phyloP scores from a whole-genome alignment of 2,888 invertebrate species.

The Andrena chrysosceles region DNA sequence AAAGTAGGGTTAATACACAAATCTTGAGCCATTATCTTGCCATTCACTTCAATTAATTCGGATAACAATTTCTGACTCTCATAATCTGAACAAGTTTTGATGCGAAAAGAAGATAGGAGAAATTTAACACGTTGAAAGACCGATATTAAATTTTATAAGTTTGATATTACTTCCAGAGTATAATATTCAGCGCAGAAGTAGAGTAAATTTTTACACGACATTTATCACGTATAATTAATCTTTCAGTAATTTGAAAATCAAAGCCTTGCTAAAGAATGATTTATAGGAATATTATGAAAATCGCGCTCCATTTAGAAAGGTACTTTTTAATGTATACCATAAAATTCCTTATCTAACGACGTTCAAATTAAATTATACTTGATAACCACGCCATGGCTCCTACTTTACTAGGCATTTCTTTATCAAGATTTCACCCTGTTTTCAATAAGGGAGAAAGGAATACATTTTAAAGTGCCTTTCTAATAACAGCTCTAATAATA shows the following conservation, averaged over 20 bases:
- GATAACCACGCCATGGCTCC: neutral
- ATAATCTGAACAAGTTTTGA: neutral
- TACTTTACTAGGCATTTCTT: neutral
- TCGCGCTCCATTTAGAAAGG: neutral
- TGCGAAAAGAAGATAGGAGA: neutral
- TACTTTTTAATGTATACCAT: neutral
- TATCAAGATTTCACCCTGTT: neutral
- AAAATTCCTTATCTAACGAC: neutral
- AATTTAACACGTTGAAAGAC: neutral
- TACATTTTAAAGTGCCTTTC: neutral
- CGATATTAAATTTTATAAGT: neutral
- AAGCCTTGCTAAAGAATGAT: neutral
- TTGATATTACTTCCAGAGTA: neutral
- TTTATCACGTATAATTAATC: neutral
- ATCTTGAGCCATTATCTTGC: neutral
- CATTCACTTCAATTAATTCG: no score
- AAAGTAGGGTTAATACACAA: neutral
- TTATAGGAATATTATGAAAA: slow-evolving; percentile 15
- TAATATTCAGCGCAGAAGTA: neutral
- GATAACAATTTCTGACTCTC: no score
- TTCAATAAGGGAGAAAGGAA: neutral
- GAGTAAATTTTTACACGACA: neutral
- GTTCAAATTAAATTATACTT: slow-evolving; percentile 3
- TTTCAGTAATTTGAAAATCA: neutral
- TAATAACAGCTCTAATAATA: neutral